Base-by-base conservation (phyloP, 2,888 invertebrate species). In the Agrochola lota region DNA sequence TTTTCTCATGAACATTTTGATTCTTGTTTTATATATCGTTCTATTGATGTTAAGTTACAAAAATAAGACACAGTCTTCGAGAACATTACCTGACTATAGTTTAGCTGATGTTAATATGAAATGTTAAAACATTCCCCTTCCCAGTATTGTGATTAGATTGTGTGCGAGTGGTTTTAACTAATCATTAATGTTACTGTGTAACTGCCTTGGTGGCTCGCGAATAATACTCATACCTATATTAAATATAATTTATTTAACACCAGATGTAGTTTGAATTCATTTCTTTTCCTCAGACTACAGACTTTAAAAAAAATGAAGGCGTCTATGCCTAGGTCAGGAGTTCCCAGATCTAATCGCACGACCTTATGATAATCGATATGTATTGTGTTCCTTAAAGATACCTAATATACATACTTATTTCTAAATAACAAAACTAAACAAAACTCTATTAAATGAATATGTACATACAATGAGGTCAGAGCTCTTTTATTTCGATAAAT, bases 1-100 rank as follows among this genome's bases (percentile, higher is more conserved):
- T 17, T 92, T 96, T 59, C 77, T 93, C 15, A 91, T 95, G 85
- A 95, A 96, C 89, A 87, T 93, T 23, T 87, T 96, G 7, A 92
- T 95, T 73, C 90, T 96, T 52, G 88, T 90, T 87, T 90, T 95
- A 46, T 96, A 95, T 81, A 79, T 94, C 23, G 88, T 93, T 83
- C 90, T 96, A 74, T 93, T 96, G 43, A 85, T 89, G 69, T 88
- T 95, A 26, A 94, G 91, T 89, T 93, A 91, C 77, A 94, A 91
- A 71, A 91, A 92, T 76, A 92, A 91, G 57, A 80, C 85, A 6
- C 92, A 92, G 71, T 89, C 91, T 7, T 91, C 90, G 26, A 92
- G 89, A 77, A 88, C 91, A 8, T 81, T 92, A 74, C 92, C 92
- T 35, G 92, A 94, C 80, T 89, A 90, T 73, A 94, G 93, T 79